Base-by-base conservation (phyloP, 2,888 invertebrate species). In the Ganaspis brasiliensis region DNA sequence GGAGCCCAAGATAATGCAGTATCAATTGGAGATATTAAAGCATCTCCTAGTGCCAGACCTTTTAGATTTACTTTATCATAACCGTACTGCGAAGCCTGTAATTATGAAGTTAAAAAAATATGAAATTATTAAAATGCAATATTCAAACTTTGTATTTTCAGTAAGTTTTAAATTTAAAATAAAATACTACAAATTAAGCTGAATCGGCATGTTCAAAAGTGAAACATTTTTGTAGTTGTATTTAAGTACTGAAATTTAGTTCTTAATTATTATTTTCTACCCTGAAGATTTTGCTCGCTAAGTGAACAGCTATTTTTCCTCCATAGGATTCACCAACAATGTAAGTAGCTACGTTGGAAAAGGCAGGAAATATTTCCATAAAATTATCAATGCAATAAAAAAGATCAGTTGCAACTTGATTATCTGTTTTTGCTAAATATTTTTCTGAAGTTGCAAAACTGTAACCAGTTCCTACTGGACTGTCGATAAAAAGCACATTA, bases 261-360 rank as follows among this genome's bases (percentile, higher is more conserved):
- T 4, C 31, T 4, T 31, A 6, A 31, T 6, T 6, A 31, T 31
- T n/a, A 40, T 40, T 73, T 56, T 74, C 84, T 88, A 94, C 95
- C 91, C 93, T 92, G 74, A 92, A 87, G 89, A 95, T 93, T 10
- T 79, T 72, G 10, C 92, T 89, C 6, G 95, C 97, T 89, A 98
- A 97, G 86, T 97, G 96, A 0, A 96, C 94, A 0, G 96, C 96
- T 97, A 98, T 98, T 92, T 98, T 98, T 1, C 98, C 98, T 21
- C 98, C 98, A 90, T 98, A 98, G 0, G 97, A 97, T 91, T 98
- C 97, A 24, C 95, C 96, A 87, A 97, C 96, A 78, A 98, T 96
- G 88, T 97, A 98, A 45, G 97, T 92, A 0, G 97, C 96, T 0
- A 95, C 94, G 9, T 92, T 92, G 89, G 94, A 93, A 87, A 97